A percentile compares a stretch with the other conserved stretches of the same genome.
phyloP scores from a whole-genome alignment of 2,113 vertebrate genomes.

The Brachirus orientalis region DNA sequence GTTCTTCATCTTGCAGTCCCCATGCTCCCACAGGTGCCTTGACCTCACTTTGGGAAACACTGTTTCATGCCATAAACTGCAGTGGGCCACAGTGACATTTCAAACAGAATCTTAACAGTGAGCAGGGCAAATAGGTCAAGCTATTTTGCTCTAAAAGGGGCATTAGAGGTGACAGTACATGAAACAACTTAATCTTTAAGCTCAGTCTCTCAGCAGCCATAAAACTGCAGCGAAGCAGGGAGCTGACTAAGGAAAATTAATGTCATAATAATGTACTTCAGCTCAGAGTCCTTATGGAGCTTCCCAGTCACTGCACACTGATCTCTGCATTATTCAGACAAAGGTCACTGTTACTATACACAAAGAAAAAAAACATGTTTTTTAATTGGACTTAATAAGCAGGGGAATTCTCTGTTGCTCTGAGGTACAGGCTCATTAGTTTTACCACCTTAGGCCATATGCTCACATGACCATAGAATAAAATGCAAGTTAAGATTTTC shows the following conservation, averaged over 20 bases:
- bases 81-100: constrained; percentile 39
- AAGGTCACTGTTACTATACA: constrained; percentile 56
- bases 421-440: constrained; percentile 42
- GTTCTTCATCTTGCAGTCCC: not conserved
- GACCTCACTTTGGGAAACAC: constrained; percentile 22
- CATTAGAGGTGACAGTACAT: constrained; percentile 68
- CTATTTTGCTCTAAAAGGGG: constrained; percentile 51
- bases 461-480: constrained; percentile 49
- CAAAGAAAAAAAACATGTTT: constrained; percentile 23
- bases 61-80: constrained; percentile 1
- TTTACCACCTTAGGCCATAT: constrained; percentile 43
- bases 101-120: constrained; percentile 24
- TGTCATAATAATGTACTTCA: constrained; percentile 60
- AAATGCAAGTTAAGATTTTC: constrained; percentile 27
- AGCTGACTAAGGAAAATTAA: constrained; percentile 71
- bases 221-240: constrained; percentile 67
- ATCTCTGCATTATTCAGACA: constrained; percentile 57
- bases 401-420: constrained; percentile 28
- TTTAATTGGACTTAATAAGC: constrained; percentile 38
- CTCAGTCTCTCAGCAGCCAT: constrained; percentile 61
- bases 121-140: constrained; percentile 48
- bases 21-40: constrained; percentile 4
- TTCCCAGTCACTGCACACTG: constrained; percentile 20
- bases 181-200: constrained; percentile 65
- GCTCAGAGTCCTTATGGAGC: constrained; percentile 42